Evolutionary conservation across 1,140 invertebrate species (phyloP).

Genomic region (Drosophila ogumai): DNA sequence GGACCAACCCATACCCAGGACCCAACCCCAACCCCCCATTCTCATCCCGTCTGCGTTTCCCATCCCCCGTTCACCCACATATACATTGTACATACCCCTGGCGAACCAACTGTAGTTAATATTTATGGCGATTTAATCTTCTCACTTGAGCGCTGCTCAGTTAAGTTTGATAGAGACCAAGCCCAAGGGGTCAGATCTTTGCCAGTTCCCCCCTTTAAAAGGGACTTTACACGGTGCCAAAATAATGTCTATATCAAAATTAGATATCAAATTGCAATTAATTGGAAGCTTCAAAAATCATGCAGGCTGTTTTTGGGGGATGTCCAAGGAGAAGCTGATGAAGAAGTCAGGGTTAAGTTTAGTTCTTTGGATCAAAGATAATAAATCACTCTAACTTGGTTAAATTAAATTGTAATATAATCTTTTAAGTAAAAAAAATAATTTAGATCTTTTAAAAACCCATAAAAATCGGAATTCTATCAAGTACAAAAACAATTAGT

Average conservation of each 20-base stretch:
- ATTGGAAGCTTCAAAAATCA: not conserved
- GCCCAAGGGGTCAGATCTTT: constrained; percentile 21
- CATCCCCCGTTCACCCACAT: constrained; percentile 1
- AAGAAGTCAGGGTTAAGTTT: not conserved
- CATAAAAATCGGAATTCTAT: not conserved
- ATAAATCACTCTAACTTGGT: not conserved
- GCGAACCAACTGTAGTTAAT: constrained; percentile 80
- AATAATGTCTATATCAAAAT: constrained; percentile 7
- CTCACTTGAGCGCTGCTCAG: constrained; percentile 80
- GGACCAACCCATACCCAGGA: constrained; percentile 5
- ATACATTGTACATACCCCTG: constrained; percentile 6
- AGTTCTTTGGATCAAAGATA: not conserved
- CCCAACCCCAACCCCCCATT: not conserved
- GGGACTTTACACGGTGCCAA: constrained; percentile 4
- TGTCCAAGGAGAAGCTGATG: not conserved
- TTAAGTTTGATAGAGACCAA: constrained; percentile 77
- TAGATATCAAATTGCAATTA: constrained; percentile 6
- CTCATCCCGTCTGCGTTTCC: not conserved
- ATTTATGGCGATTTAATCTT: constrained; percentile 84
- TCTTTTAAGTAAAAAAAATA: not conserved
- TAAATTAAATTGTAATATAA: not conserved
- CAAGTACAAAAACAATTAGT: not conserved
- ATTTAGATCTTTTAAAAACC: too few species aligned
- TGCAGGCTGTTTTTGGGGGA: not conserved
- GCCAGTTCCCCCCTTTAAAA: not conserved